Conservation (phyloP, 2,113 vertebrate genomes). For the Puntigrus tetrazona region DNA sequence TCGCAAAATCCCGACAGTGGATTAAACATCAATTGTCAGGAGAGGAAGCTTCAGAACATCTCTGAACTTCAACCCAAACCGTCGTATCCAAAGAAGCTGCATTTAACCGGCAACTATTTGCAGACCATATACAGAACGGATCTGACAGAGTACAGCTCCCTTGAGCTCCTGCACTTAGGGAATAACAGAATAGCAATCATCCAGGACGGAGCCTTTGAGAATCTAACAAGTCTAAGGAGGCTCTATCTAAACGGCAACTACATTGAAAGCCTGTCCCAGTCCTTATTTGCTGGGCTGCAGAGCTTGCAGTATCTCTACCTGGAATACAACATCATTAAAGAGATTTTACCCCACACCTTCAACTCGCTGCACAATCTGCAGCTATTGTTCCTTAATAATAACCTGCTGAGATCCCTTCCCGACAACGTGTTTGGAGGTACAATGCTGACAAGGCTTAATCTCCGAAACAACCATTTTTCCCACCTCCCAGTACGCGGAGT, state of each 20-base stretch:
- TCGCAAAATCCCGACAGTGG: conserved; percentile 93
- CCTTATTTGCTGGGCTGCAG: conserved; percentile 88
- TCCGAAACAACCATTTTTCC: conserved; percentile 97
- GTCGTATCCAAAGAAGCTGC: conserved; percentile 94
- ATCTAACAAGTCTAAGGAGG: conserved; percentile 90
- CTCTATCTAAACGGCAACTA: conserved; percentile 98
- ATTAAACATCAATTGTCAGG: conserved; percentile 96
- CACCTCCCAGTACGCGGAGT: conserved; percentile 89
- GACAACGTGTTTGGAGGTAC: conserved; percentile 90
- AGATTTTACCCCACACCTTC: conserved; percentile 90
- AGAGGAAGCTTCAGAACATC: conserved; percentile 91
- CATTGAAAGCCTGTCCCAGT: conserved; percentile 88
- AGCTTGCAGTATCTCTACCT: conserved; percentile 96
- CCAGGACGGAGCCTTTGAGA: conserved; percentile 94
- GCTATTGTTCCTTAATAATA: conserved; percentile 96
- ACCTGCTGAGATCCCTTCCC: conserved; percentile 88
- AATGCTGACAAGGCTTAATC: conserved; percentile 92
- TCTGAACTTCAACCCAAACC: conserved; percentile 91
- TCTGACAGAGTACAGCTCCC: conserved; percentile 85
- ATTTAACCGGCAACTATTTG: conserved; percentile 96
- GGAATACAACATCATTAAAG: conserved; percentile 98
- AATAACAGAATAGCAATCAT: conserved; percentile 94
- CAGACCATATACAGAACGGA: conserved; percentile 88
- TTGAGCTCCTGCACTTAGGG: conserved; percentile 94
- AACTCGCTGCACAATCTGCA: conserved; percentile 90